These are phyloP conservation scores for Dendrocincla fuliginosa DNA, from an alignment of 2,797 vertebrate genomes.

Conservation along the genomic window DNA sequence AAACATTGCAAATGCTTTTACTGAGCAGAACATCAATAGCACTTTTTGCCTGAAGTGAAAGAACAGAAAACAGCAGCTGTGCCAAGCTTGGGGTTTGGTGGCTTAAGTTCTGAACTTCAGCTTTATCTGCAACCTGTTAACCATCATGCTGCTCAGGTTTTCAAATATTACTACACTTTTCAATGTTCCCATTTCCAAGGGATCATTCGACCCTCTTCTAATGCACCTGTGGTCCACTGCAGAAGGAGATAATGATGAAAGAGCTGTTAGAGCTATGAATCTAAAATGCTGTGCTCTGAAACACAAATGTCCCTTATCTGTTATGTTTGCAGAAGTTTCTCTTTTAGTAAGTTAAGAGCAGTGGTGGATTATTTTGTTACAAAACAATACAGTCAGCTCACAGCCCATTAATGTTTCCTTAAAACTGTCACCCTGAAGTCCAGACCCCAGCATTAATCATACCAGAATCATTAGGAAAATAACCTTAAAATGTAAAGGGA, in stretches of 20 bases:
- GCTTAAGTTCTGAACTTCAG: background rate
- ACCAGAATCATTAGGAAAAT: background rate
- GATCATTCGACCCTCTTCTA: background rate
- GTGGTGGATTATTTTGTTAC: background rate
- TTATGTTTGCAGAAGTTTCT: background rate
- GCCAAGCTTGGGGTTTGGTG: background rate
- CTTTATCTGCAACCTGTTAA: background rate
- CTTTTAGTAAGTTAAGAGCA: background rate
- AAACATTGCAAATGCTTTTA: slow-evolving; percentile 27
- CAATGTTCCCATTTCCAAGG: background rate
- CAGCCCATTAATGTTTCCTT: background rate
- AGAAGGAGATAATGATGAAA: background rate
- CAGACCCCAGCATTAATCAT: background rate
- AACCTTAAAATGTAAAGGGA: background rate
- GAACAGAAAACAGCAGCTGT: background rate
- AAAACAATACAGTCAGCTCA: background rate
- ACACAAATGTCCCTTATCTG: background rate
- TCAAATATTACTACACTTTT: background rate
- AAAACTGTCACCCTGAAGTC: background rate
- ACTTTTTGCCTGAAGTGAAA: background rate
- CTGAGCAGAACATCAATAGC: background rate
- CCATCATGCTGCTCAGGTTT: background rate
- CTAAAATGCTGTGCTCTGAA: background rate
- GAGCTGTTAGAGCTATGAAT: background rate
- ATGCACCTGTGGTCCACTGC: background rate